A percentile compares a stretch with the other conserved stretches of the same genome.
These are phyloP conservation scores for Orchestia grillus DNA, from an alignment of 1,140 invertebrate species.

Conservation along the genomic window DNA sequence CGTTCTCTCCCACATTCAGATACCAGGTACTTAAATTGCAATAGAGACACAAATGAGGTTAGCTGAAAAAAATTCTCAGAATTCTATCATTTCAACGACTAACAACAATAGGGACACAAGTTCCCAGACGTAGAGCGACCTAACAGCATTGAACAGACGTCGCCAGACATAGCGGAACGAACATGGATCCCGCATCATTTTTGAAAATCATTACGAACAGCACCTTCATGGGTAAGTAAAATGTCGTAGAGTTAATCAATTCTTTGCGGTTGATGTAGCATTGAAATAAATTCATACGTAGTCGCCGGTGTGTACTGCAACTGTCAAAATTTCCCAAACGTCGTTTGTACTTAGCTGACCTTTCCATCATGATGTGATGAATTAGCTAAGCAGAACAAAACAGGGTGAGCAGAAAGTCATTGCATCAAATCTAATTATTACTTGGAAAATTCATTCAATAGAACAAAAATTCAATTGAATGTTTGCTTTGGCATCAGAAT, in stretches of 20 bases:
- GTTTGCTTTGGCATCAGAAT: too few relatives aligned
- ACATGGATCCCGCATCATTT: conserved; percentile 35
- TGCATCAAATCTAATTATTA: too few relatives aligned
- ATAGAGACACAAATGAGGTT: neutral
- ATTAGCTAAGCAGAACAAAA: too few relatives aligned
- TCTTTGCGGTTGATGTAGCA: neutral
- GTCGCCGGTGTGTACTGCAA: too few relatives aligned
- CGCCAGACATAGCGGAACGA: neutral
- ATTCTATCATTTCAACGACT: neutral
- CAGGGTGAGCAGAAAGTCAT: too few relatives aligned
- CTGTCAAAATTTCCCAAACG: too few relatives aligned
- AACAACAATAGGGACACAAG: neutral
- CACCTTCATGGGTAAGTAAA: conserved; percentile 42
- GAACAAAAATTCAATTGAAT: too few relatives aligned
- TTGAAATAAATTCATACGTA: too few relatives aligned
- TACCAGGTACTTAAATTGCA: neutral
- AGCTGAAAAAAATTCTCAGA: neutral
- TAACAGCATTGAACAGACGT: neutral
- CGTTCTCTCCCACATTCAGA: neutral
- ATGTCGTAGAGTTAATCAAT: neutral
- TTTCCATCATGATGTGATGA: too few relatives aligned
- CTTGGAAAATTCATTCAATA: too few relatives aligned
- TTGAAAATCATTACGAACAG: conserved; percentile 49
- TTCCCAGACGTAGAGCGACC: neutral
- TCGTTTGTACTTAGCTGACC: too few relatives aligned